Evolutionary conservation across 2,888 invertebrate genomes (phyloP), one percentile per base, ranked within the genome.

Genomic region (Pyralis farinalis): DNA sequence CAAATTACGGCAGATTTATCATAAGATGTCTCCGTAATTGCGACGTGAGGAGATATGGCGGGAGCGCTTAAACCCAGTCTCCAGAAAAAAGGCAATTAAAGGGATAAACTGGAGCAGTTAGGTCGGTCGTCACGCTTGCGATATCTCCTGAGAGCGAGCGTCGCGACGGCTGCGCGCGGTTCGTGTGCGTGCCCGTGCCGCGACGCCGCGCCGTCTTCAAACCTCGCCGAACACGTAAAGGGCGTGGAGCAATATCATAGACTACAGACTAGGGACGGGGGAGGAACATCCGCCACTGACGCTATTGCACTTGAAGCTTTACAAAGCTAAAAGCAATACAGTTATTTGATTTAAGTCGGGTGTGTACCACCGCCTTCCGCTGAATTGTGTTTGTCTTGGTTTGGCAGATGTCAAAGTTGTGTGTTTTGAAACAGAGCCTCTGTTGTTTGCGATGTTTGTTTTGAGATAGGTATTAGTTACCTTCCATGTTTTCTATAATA

Each of bases 1-100:
- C 86, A 88, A 88, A 88, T 88, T 88, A 86, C 85, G 73, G 80
- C 71, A 88, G 87, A 88, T 88, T 87, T 88, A 88, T 88, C 87
- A 88, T 88, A 86, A 86, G 84, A 86, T 83, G 84, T 85, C 87
- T 83, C 85, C 73, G 78, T 87, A 87, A 88, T 87, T 87, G 84
- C 85, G 85, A 88, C 88, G 86, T 87, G 87, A 84, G 86, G 71
- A 88, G 87, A 88, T 88, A 87, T 76, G 82, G 84, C 76, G 76
- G 70, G 76, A 66, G 71, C 79, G 73, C 74, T 85, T 83, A 73
- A 84, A 84, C 79, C 74, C 77, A 74, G 72, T 78, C 74, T 73
- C 69, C 74, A 84, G 82, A 88, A 88, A 88, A 87, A 87, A 80
- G 84, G 84, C 81, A 88, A 87, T 87, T 87, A 87, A 87, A 86